Evolutionary conservation across 2,888 invertebrate genomes (phyloP), one percentile per base, ranked within the genome.

Genomic region (Periphyllus acericola): DNA sequence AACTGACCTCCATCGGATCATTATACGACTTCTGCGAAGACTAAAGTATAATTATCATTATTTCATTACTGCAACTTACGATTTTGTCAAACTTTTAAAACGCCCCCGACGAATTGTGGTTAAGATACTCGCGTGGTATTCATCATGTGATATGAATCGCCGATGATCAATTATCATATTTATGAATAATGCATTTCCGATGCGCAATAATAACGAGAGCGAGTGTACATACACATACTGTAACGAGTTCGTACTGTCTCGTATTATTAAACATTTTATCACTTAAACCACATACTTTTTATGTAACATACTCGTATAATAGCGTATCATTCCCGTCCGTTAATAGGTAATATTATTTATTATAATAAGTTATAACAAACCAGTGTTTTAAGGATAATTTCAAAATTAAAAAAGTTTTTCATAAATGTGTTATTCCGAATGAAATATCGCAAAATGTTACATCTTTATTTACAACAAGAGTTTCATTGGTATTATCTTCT

Each of bases 351-450:
- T n/a, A n/a, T n/a, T n/a, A n/a, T n/a, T n/a, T n/a, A n/a, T n/a
- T n/a, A n/a, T n/a, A n/a, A n/a, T n/a, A n/a, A 36, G 6, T 60
- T 60, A 25, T 60, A 14, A 17, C 21, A 60, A 60, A 60, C 3
- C 60, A 21, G 17, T 1, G 3, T 60, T 60, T 60, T 60, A 25
- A 25, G 21, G 25, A 60, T 3, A 29, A 55, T 78, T 55, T 78
- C 52, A 76, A 36, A 52, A 78, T 52, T 78, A 78, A 78, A 78
- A 78, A 78, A 78, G 29, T 52, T 78, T 75, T 52, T 32, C 32
- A 32, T 14, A 52, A 76, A 78, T 21, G 52, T 78, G 21, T 78
- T 78, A 78, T 21, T 55, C 52, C 32, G 32, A 78, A 55, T 78
- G 78, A 11, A 55, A 25, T 78, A n/a, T 78, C 32, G 29, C 29